Evolutionary conservation across 2,113 vertebrate genomes (phyloP).

Genomic region (Dicentrarchus labrax): DNA sequence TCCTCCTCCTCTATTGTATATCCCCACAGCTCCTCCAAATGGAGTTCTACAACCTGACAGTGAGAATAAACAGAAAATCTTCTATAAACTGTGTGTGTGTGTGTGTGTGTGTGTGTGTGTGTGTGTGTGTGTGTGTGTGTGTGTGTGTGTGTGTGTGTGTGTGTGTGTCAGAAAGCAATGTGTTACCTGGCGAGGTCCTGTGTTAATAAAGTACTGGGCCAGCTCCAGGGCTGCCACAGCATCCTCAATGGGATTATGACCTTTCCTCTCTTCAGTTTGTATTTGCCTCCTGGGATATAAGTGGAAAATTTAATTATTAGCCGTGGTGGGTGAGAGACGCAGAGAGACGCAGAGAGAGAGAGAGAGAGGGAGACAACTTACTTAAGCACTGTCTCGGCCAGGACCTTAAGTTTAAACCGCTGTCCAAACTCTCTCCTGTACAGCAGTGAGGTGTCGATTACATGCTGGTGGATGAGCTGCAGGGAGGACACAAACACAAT

Average conservation of each 20-base stretch:
- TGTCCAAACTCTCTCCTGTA: constrained; percentile 85
- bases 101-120: neutral
- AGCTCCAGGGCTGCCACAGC: constrained; percentile 89
- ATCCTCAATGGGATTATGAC: constrained; percentile 91
- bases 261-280: constrained; percentile 82
- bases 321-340: neutral
- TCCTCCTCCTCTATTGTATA: constrained; percentile 8
- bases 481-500: constrained; percentile 21
- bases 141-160: neutral
- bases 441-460: constrained; percentile 93
- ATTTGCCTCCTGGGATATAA: constrained; percentile 86
- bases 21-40: constrained; percentile 79
- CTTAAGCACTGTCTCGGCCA: constrained; percentile 89
- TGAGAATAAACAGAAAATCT: neutral
- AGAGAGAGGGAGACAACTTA: constrained; percentile 75
- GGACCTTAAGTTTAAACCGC: constrained; percentile 90
- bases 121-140: neutral
- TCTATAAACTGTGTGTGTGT: neutral
- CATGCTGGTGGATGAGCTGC: constrained; percentile 91
- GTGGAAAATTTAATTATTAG: neutral
- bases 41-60: constrained; percentile 77
- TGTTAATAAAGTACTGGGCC: constrained; percentile 90
- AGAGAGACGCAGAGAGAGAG: neutral
- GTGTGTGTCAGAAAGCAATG: neutral
- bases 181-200: constrained; percentile 88